Evolutionary conservation across 1,140 invertebrate genomes (phyloP).

Genomic region (Polypedilum vanderplanki): DNA sequence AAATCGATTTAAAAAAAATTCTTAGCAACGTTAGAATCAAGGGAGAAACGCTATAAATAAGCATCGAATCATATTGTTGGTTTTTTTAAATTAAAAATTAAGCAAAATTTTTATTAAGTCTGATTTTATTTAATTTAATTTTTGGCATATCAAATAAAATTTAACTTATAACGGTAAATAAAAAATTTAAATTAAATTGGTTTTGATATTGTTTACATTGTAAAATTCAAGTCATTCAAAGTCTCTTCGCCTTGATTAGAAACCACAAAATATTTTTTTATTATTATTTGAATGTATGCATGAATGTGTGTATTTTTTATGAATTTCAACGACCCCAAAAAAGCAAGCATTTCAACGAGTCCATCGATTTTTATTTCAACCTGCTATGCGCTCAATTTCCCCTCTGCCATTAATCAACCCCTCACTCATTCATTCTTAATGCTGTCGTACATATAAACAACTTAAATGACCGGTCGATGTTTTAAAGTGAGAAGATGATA

Average conservation of each 20-base stretch:
- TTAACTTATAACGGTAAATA: too few relatives aligned
- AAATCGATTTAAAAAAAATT: background rate
- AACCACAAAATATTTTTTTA: background rate
- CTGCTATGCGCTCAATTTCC: too few relatives aligned
- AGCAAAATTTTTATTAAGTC: too few relatives aligned
- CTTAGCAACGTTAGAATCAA: constrained; percentile 1
- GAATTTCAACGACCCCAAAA: constrained; percentile 8
- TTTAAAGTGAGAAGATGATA: constrained; percentile 2
- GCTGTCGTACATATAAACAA: background rate
- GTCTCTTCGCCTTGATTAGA: background rate
- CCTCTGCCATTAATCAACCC: too few relatives aligned
- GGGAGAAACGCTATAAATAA: too few relatives aligned
- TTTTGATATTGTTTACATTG: too few relatives aligned
- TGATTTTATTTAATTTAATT: too few relatives aligned
- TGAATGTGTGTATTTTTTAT: constrained; percentile 5
- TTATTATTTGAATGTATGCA: background rate
- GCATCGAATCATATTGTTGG: too few relatives aligned
- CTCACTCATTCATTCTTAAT: background rate
- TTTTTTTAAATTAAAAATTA: too few relatives aligned
- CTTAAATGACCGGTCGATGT: background rate
- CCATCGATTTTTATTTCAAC: background rate
- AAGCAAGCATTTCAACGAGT: background rate
- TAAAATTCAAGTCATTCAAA: too few relatives aligned
- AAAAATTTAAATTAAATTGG: too few relatives aligned
- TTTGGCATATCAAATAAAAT: too few relatives aligned